Conservation (phyloP, 1,140 invertebrate species). For the Diorhabda carinulata region DNA sequence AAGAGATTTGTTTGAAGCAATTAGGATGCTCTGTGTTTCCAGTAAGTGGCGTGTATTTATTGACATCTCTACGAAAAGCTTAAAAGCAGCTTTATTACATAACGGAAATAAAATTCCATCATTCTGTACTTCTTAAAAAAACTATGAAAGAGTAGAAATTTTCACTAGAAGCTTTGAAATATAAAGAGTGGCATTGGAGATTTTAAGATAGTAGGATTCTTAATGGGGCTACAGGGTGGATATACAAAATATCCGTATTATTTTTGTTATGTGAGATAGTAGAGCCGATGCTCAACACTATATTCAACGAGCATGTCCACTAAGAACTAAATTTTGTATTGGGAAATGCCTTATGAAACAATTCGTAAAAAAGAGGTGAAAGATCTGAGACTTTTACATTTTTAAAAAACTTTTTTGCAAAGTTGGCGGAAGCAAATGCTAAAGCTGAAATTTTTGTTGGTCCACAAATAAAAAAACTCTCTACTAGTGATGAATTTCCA, state of each 20-base stretch:
- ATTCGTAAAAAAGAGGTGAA: constrained; percentile 18
- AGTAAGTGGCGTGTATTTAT: constrained; percentile 39
- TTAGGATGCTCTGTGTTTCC: constrained; percentile 24
- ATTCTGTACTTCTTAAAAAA: constrained; percentile 25
- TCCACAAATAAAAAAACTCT: no score
- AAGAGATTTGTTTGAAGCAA: constrained; percentile 15
- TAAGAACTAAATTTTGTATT: constrained; percentile 38
- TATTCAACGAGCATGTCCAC: neutral
- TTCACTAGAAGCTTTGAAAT: constrained; percentile 1
- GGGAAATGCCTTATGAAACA: constrained; percentile 41
- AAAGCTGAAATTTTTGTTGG: constrained; percentile 1
- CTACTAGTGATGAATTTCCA: no score
- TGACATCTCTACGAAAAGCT: constrained; percentile 35
- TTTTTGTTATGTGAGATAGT: no score
- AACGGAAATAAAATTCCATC: constrained; percentile 41
- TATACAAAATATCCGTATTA: no score
- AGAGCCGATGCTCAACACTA: no score
- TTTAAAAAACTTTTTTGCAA: constrained; percentile 11
- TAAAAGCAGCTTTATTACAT: constrained; percentile 44
- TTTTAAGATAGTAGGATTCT: no score
- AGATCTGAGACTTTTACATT: constrained; percentile 8
- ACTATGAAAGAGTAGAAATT: neutral
- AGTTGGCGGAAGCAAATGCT: constrained; percentile 14
- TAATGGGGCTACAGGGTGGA: no score
- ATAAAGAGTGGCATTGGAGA: neutral